Evolutionary conservation across 2,113 vertebrate genomes (phyloP), one percentile per base, ranked within the genome.

Genomic region (Cyprinus carpio): DNA sequence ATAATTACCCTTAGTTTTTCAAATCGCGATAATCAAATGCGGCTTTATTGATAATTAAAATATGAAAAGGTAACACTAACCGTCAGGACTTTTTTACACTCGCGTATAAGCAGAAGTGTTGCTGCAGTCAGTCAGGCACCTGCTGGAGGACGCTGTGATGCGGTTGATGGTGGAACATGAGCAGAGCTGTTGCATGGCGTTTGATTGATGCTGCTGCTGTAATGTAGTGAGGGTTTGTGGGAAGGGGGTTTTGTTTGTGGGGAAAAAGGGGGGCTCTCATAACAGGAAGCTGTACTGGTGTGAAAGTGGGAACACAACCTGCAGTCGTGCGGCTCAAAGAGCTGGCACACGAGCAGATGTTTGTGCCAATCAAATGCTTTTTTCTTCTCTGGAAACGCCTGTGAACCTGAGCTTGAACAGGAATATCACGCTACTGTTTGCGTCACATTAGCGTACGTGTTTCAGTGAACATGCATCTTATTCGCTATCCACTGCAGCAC

Each of bases 151-250:
- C 43, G n/a, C 18, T 75, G 56, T n/a, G 56, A n/a, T 23, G 56
- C 23, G 23, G 54, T 58, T 58, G 69, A 40, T 23, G 16, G 67
- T 9, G 27, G 54, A 46, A 75, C 11, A 46, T 49, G 72, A 40
- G 27, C 54, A 60, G 6, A 25, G 37, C 71, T 64, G 72, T 84
- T 25, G 1, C 4, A 20, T 49, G 27, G 54, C 31, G 25, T 64
- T 75, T 84, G 82, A 84, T 75, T 84, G 82, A 56, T 58, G n/a
- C 69, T 40, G 25, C 75, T 72, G 56, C 56, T 29, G 56, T 64
- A 58, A 58, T 20, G 34, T 64, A 60, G 56, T 84, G 58, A 72
- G 11, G 18, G 9, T 37, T 72, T 76, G 82, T 84, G 31, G 54
- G 6, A 60, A 84, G 29, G 12, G 69, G 69, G 34, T 37, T 75